A percentile compares a stretch with the other conserved stretches of the same genome.
These are phyloP conservation scores for Halichoeres trimaculatus DNA, from an alignment of 2,113 vertebrate genomes.

Conservation along the genomic window DNA sequence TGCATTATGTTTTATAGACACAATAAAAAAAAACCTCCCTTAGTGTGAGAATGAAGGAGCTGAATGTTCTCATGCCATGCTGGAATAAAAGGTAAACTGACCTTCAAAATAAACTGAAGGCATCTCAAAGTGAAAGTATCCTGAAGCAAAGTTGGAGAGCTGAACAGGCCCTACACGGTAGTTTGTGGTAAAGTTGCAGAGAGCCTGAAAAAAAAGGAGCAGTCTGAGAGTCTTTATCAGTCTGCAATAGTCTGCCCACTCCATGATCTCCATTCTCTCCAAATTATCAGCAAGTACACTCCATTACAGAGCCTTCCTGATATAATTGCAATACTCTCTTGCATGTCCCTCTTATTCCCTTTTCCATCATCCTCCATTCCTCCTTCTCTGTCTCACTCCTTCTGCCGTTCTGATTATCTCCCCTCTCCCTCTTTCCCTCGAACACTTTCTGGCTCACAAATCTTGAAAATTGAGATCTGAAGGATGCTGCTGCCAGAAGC, in stretches of 20 bases:
- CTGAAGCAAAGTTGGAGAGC: not conserved
- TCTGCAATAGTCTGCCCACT: not conserved
- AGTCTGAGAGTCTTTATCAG: not conserved
- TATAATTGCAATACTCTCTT: slow-evolving; percentile 40
- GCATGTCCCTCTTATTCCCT: slow-evolving; percentile 14
- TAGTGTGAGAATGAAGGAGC: not conserved
- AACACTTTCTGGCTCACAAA: slow-evolving; percentile 67
- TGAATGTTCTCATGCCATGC: not conserved
- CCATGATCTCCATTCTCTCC: not conserved
- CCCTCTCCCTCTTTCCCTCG: slow-evolving; percentile 5
- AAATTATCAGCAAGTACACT: slow-evolving; percentile 23
- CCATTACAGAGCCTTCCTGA: slow-evolving; percentile 2
- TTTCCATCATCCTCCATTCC: slow-evolving; percentile 7
- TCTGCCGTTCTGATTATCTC: slow-evolving; percentile 38
- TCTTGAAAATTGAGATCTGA: slow-evolving; percentile 72
- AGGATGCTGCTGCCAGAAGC: slow-evolving; percentile 40
- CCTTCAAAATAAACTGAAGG: not conserved
- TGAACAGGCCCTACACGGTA: not conserved
- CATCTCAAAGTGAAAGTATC: no score
- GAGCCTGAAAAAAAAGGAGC: not conserved
- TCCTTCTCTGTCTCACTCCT: slow-evolving; percentile 3
- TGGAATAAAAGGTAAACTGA: not conserved
- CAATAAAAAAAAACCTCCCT: no score
- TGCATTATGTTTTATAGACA: no score
- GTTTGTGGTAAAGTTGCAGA: not conserved